Evolutionary conservation across 23 tunicate species (phyloP), one percentile per base, ranked within the genome.

Genomic region (Styela clava): DNA sequence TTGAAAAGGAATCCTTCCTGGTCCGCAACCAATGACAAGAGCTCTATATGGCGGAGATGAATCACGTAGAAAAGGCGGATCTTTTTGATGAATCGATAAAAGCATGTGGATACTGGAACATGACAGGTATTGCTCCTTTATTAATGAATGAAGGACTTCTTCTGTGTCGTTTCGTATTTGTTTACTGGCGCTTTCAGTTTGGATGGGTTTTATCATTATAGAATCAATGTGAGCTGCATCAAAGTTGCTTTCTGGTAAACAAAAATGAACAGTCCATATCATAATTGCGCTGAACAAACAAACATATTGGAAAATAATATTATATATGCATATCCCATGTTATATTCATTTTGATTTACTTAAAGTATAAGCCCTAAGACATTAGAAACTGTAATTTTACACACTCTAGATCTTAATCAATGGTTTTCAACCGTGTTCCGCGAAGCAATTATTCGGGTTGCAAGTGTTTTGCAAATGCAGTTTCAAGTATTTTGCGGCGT

Each of bases 21-120:
- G 69, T 32, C 88, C 91, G 68, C 97, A 92, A 32, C 97, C 97
- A 35, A 92, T 80, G 83, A 92, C 82, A 23, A 92, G 73, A 24
- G 85, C 87, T n/a, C 87, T 78, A 34, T 82, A 78, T 19, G 86
- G 30, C 9, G 16, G 30, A 25, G 31, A 26, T 7, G 71, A 26
- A 2, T 33, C 77, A 18, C 7, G 33, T 71, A 28, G 12, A 44
- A 44, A 44, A 5, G 56, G 56, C 56, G 12, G 32, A n/a, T 71
- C 36, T 3, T 29, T 32, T 7, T 24, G 31, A 3, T 65, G 70
- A 65, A 25, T 3, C 3, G 70, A 65, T 26, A 32, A n/a, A 5
- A 71, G 3, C 24, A 2, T 26, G 5, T 32, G 5, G 7, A 71
- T 26, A 22, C 35, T 28, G 3, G 36, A n/a, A 18, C 27, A 3